These are phyloP conservation scores for Cyprinodon variegatus DNA, from an alignment of 2,113 vertebrate genomes.

Conservation along the genomic window DNA sequence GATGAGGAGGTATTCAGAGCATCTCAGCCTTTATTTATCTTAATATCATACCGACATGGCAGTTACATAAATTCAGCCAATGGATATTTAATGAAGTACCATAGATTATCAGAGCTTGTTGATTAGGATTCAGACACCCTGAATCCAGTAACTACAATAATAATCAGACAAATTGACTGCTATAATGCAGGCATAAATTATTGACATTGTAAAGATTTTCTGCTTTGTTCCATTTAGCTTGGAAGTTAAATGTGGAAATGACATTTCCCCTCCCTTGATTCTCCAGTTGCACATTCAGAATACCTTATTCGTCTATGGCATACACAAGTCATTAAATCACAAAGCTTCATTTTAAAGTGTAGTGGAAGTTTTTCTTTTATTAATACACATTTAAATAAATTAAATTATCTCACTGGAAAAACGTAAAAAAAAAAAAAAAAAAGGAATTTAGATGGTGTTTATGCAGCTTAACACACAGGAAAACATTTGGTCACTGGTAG, in stretches of 20 bases:
- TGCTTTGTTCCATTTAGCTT: not conserved
- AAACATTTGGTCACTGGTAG: too few species aligned
- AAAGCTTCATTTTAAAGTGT: not conserved
- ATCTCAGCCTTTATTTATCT: constrained; percentile 46
- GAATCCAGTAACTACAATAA: constrained; percentile 8
- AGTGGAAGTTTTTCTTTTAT: not conserved
- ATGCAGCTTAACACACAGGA: too few species aligned
- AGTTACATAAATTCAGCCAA: constrained; percentile 10
- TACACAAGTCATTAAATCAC: too few species aligned
- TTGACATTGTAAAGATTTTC: not conserved
- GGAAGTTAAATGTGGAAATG: not conserved
- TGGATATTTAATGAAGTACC: constrained; percentile 3
- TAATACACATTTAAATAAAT: not conserved
- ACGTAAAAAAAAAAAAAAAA: not conserved
- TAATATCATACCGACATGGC: constrained; percentile 11
- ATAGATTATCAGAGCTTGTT: not conserved
- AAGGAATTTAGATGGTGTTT: not conserved
- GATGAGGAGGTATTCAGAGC: constrained; percentile 10
- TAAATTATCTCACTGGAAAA: not conserved
- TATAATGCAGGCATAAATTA: not conserved
- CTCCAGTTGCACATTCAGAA: too few species aligned
- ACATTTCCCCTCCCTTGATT: not conserved
- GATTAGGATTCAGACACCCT: constrained; percentile 4
- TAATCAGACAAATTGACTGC: not conserved
- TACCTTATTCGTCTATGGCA: too few species aligned